Conservation (phyloP, 2,797 vertebrate genomes). For the Botia almorhae region DNA sequence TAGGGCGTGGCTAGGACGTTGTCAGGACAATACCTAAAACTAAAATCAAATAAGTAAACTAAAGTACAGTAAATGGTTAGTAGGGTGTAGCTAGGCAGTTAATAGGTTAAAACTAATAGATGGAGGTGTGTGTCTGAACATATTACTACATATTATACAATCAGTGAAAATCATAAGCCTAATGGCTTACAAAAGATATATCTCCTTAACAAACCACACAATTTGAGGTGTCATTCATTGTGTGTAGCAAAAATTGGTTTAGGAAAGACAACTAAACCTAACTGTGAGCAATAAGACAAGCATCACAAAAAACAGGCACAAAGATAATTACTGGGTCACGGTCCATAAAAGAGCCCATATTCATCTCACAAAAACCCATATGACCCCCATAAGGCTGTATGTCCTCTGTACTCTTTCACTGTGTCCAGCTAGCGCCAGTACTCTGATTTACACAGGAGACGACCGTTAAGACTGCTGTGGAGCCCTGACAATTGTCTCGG, state of each 20-base stretch:
- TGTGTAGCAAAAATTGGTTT: neutral
- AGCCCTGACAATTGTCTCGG: conserved; percentile 74
- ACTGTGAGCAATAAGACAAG: conserved; percentile 1
- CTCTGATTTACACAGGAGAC: conserved; percentile 79
- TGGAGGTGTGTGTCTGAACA: no score
- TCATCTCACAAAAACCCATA: neutral
- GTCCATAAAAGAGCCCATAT: conserved; percentile 9
- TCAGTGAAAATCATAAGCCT: no score
- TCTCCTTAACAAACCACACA: neutral
- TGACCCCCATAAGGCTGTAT: conserved; percentile 61
- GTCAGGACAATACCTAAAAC: no score
- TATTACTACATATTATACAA: no score
- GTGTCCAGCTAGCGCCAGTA: conserved; percentile 68
- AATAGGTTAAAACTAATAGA: no score
- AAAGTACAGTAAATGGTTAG: no score
- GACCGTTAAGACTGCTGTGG: conserved; percentile 73
- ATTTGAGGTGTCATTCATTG: neutral
- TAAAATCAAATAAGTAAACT: no score
- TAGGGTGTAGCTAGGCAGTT: no score
- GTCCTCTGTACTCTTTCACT: conserved; percentile 65
- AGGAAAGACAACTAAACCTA: neutral
- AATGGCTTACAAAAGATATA: no score
- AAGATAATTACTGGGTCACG: neutral
- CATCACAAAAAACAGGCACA: neutral
- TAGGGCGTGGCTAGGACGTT: no score